phyloP scores from a whole-genome alignment of 2,888 invertebrate genomes.

The Melanostoma scalare region DNA sequence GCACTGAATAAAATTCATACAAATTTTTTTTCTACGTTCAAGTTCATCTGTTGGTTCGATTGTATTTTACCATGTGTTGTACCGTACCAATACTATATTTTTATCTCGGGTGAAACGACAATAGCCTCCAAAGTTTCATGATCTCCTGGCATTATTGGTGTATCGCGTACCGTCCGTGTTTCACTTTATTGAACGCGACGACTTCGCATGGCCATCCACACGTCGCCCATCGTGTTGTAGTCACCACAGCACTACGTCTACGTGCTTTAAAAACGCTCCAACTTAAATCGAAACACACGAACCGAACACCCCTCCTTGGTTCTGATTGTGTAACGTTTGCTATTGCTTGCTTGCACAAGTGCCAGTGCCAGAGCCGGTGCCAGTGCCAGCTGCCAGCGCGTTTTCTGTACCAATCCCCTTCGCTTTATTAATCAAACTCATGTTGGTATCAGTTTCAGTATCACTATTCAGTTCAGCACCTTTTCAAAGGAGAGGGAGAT shows the following conservation, averaged over 20 bases:
- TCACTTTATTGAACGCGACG: constrained; percentile 57
- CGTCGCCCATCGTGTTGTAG: constrained; percentile 23
- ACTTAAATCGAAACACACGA: background rate
- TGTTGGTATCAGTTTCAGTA: background rate
- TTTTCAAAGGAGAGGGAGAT: constrained; percentile 33
- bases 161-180: constrained; percentile 73
- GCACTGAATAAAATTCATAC: no score
- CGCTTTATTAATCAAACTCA: background rate
- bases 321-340: background rate
- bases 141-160: constrained; percentile 62
- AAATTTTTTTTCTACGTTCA: no score
- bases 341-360: no score
- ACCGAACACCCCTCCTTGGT: background rate
- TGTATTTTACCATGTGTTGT: no score
- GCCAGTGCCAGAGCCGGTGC: no score
- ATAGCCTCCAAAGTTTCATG: constrained; percentile 41
- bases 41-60: no score
- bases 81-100: no score
- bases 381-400: no score
- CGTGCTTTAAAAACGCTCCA: background rate
- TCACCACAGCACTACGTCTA: background rate
- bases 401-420: background rate
- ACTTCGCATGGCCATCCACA: constrained; percentile 30
- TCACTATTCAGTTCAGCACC: background rate
- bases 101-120: background rate